phyloP scores from a whole-genome alignment of 1,140 invertebrate species.

The Pseudomyrmex gracilis region DNA sequence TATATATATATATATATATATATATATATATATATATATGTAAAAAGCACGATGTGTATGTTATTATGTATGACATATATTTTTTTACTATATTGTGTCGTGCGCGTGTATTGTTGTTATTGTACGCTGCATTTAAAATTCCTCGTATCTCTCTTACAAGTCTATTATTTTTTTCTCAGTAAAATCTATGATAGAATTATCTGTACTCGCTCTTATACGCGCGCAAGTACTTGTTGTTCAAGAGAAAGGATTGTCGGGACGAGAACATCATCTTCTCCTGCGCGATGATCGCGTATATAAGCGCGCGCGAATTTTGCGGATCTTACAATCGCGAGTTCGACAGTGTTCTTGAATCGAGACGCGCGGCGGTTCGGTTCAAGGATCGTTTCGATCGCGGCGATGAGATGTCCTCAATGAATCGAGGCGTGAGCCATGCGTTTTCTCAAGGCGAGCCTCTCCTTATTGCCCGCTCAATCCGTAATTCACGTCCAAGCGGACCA shows the following conservation, averaged over 20 bases:
- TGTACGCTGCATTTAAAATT: not conserved
- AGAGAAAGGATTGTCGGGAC: not conserved
- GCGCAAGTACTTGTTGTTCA: no score
- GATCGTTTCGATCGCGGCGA: constrained; percentile 50
- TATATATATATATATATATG: no score
- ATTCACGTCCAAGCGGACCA: not conserved
- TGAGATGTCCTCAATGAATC: constrained; percentile 58
- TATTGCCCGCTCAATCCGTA: constrained; percentile 35
- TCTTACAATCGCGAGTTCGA: constrained; percentile 16
- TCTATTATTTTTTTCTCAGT: not conserved
- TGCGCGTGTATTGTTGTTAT: not conserved
- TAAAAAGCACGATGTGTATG: not conserved
- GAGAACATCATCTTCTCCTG: not conserved
- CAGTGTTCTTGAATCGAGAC: constrained; percentile 50
- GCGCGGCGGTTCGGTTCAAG: constrained; percentile 35
- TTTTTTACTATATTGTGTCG: not conserved
- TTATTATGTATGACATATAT: not conserved
- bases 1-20: no score
- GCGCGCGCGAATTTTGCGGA: constrained; percentile 5
- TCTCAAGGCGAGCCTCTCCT: constrained; percentile 50
- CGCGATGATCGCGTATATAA: not conserved
- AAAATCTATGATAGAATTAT: no score
- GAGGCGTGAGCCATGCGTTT: constrained; percentile 41
- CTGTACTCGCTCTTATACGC: no score
- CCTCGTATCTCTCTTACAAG: no score